phyloP scores from a whole-genome alignment of 2,888 invertebrate species.

The Drosophila ezoana region DNA sequence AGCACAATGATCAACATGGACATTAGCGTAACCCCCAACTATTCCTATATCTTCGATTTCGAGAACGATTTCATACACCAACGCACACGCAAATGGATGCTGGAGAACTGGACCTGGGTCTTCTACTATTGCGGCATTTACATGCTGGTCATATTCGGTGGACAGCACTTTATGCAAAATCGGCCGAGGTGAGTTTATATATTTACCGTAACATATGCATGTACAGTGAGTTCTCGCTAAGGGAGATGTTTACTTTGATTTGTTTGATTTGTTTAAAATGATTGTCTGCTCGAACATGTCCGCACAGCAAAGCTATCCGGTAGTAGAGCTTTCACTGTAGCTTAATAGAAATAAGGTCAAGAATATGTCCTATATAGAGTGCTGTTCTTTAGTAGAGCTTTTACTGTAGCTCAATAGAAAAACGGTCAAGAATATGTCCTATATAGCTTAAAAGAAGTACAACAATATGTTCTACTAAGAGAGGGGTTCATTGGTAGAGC shows the following conservation, averaged over 20 bases:
- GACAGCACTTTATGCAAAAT: constrained; percentile 96
- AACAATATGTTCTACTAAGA: not conserved
- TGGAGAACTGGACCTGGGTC: constrained; percentile 97
- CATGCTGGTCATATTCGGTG: constrained; percentile 96
- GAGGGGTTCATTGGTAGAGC: not conserved
- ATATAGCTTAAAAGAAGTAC: not conserved
- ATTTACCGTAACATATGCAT: not conserved
- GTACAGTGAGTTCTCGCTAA: not conserved
- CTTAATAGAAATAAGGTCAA: not conserved
- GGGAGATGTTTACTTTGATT: too few relatives aligned
- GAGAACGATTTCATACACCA: constrained; percentile 97
- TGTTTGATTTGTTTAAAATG: too few relatives aligned
- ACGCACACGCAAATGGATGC: constrained; percentile 97
- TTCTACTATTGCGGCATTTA: constrained; percentile 95
- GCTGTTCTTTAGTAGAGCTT: not conserved
- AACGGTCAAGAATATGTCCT: not conserved
- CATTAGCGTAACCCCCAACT: constrained; percentile 91
- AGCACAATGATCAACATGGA: constrained; percentile 85
- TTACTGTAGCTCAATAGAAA: not conserved
- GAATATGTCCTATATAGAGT: not conserved
- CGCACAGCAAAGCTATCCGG: too few relatives aligned
- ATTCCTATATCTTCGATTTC: constrained; percentile 97
- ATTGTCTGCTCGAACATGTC: too few relatives aligned
- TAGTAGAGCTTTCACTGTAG: not conserved
- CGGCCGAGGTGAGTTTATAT: constrained; percentile 89